Evolutionary conservation across 2,797 vertebrate genomes (phyloP), one percentile per base, ranked within the genome.

Genomic region (Pogoniulus pusillus): DNA sequence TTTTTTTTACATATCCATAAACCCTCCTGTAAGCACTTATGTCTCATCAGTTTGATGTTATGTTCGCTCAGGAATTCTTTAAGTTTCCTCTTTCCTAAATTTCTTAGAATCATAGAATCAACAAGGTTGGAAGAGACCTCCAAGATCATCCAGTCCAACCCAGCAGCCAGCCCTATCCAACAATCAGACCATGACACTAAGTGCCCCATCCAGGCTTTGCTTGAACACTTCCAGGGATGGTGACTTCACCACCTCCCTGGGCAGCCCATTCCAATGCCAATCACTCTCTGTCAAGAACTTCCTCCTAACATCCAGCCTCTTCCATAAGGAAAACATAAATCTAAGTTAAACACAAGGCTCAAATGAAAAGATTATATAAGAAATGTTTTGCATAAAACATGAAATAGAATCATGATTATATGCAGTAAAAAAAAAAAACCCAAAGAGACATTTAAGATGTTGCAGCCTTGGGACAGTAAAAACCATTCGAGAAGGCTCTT

Each of bases 341-440:
- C 59, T 90, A 83, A 85, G 76, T 82, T 82, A 73, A 87, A 81
- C 34, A 85, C n/a, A 89, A 66, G n/a, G 30, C 39, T 92, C 59
- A 88, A 80, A 79, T 43, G 7, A 86, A 82, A 79, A 85, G 47
- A 91, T 83, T 94, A 74, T 11, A 1, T 66, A 90, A 91, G 89
- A 80, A 34, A 76, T 14, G 24, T 41, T 23, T 64, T 89, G 62
- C 37, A 88, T 73, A 90, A 86, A 88, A 81, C 32, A 85, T 64
- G 53, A 87, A 89, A 74, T 2, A 70, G 32, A 91, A 93, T 53
- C 34, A 71, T 20, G 37, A 75, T 41, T 73, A 76, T 10, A 87
- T 2, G 27, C 77, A 65, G 16, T 32, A 72, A 91, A 90, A 85
- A 87, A 78, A 34, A 49, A 73, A 91, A 53, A 73, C n/a, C n/a